phyloP scores from a whole-genome alignment of 2,888 invertebrate genomes.

The Schizaphis graminum region DNA sequence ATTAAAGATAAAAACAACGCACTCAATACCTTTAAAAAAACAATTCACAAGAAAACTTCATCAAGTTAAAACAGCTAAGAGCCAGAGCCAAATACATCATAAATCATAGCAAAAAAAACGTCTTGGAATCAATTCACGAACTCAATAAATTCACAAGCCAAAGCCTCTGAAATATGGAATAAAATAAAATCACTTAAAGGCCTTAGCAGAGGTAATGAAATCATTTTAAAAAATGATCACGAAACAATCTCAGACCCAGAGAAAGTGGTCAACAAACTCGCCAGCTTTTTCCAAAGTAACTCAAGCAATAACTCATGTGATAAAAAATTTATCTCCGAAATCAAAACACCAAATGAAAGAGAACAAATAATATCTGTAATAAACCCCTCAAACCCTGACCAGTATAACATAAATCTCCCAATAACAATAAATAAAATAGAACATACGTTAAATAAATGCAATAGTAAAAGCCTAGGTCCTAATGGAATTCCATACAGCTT shows the following conservation, averaged over 20 bases:
- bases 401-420: background rate
- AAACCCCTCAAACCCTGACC: background rate
- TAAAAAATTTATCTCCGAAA: background rate
- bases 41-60: no score
- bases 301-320: background rate
- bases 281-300: background rate
- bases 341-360: background rate
- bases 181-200: background rate
- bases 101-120: background rate
- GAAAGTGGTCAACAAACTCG: background rate
- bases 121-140: no score
- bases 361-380: background rate
- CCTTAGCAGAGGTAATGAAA: background rate
- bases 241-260: background rate
- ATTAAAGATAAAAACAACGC: background rate
- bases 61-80: no score
- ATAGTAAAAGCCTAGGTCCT: background rate
- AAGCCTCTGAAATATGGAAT: background rate
- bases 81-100: no score
- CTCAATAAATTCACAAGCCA: background rate
- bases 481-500: background rate
- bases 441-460: background rate
- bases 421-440: background rate
- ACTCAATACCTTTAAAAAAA: no score
- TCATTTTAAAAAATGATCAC: background rate